These are phyloP conservation scores for Trachelipus rathkii DNA, from an alignment of 1,140 invertebrate genomes.

Conservation along the genomic window DNA sequence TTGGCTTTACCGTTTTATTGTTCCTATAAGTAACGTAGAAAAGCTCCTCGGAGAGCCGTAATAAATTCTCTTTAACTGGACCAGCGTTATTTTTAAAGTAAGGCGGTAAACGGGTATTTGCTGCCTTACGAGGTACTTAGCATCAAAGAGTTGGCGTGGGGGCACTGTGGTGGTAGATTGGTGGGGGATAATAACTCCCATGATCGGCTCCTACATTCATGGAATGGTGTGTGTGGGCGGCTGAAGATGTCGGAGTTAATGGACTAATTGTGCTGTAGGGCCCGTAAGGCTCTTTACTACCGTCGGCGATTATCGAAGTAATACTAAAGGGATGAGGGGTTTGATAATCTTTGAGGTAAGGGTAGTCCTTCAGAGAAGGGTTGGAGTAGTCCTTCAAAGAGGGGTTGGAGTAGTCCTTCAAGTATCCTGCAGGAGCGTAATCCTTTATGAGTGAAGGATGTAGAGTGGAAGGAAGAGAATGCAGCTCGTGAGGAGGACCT, in stretches of 20 bases:
- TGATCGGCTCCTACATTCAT: constrained; percentile 22
- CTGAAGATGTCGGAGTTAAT: constrained; percentile 19
- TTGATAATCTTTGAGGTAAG: constrained; percentile 43
- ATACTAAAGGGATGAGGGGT: constrained; percentile 44
- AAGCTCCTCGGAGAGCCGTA: too few relatives aligned
- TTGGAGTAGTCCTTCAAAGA: constrained; percentile 38
- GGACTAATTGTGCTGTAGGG: constrained; percentile 21
- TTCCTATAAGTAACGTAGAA: too few relatives aligned
- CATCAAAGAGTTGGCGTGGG: constrained; percentile 27
- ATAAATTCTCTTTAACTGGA: too few relatives aligned
- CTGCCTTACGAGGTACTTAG: background rate
- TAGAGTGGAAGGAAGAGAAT: constrained; percentile 16
- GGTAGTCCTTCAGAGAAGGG: constrained; percentile 41
- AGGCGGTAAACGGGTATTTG: too few relatives aligned
- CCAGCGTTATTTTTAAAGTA: too few relatives aligned
- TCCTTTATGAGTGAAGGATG: constrained; percentile 38
- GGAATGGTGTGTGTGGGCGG: constrained; percentile 16
- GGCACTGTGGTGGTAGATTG: constrained; percentile 23
- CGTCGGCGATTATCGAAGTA: constrained; percentile 42
- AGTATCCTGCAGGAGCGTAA: constrained; percentile 39
- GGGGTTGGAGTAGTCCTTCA: constrained; percentile 42
- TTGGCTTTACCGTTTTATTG: too few relatives aligned
- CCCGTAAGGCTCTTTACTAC: constrained; percentile 21
- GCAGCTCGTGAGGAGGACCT: constrained; percentile 14
- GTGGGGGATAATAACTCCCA: constrained; percentile 21